Percentiles rank a stretch among this genome's conserved stretches.
Evolutionary conservation across 2,797 vertebrate genomes (phyloP).

Genomic region (Peromyscus melanophrys): DNA sequence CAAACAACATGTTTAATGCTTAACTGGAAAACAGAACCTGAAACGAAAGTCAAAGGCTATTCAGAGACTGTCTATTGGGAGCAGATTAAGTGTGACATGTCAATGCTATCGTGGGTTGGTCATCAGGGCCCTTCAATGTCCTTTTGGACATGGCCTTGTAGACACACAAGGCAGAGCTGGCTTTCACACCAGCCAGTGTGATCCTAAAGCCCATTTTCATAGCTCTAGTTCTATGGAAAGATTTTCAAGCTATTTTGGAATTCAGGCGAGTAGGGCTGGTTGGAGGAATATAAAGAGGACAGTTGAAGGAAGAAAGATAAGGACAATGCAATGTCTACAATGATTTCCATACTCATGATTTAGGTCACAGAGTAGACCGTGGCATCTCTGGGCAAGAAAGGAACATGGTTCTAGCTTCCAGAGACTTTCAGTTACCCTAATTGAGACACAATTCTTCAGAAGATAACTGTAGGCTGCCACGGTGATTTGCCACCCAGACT

Average conservation of each 20-base stretch:
- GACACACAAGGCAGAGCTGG: not conserved
- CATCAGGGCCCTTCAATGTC: not conserved
- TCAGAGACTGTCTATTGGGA: not conserved
- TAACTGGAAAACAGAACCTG: constrained; percentile 25
- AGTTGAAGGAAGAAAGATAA: not conserved
- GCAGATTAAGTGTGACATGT: not conserved
- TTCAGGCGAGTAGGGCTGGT: not conserved
- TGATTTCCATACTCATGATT: not conserved
- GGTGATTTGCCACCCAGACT: not conserved
- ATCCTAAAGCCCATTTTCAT: not conserved
- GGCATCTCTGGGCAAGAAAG: not conserved
- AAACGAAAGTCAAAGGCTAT: constrained; percentile 1
- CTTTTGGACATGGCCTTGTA: not conserved
- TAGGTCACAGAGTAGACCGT: not conserved
- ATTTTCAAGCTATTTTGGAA: not conserved
- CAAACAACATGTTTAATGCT: not conserved
- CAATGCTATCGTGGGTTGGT: not conserved
- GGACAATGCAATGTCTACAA: not conserved
- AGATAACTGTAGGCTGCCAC: not conserved
- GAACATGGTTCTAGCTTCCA: not conserved
- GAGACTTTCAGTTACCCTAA: not conserved
- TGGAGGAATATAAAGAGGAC: not conserved
- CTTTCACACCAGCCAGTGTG: not conserved
- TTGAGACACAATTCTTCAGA: not conserved
- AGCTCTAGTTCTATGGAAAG: not conserved